Base-by-base conservation (phyloP, 2,113 vertebrate species). In the Hemichromis elongatus region DNA sequence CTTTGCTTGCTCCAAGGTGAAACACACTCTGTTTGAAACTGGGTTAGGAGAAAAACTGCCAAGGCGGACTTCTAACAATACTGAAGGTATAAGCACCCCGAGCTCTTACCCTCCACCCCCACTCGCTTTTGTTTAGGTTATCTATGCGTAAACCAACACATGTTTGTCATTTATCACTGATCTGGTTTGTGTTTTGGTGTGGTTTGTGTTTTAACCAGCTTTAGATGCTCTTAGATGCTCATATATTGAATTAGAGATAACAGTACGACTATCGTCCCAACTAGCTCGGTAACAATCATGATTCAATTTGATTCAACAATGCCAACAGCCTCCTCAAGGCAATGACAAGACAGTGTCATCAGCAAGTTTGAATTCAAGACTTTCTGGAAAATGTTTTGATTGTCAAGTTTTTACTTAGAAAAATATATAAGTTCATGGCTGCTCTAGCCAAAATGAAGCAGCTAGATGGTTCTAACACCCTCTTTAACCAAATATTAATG, bases 1-100 rank as follows among this genome's bases (percentile, higher is more conserved):
- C 79, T 89, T 80, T 37, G 88, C 80, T 90, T 10, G 84, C 90
- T 93, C 90, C 93, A 93, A 95, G 94, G 94, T 96, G 94, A 95
- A 93, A 85, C 85, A 61, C 81, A 52, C 79, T 88, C 86, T 80
- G 84, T 78, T 59, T 79, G 90, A 94, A 94, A 94, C 85, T 94
- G 88, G 94, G 94, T 94, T 95, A 94, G 66, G 33, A 80, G 77
- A 54, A 84, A 89, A 91, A 70, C 40, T 83, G 81, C 78, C 47
- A 54, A 59, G 40, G 40, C 4, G 40, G 83, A 63, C 24, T 35
- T 50, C 45, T 68, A 75, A 77, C 84, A 82, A 54, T 80, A 50
- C 79, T 53, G 21, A 55, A 77, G 86, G 77, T 63, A 66, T 56
- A 63, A 80, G 47, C 68, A 19, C 6, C 37, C 30, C 7, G 4